phyloP scores from a whole-genome alignment of 2,888 invertebrate genomes.

The Embidobia sp. region DNA sequence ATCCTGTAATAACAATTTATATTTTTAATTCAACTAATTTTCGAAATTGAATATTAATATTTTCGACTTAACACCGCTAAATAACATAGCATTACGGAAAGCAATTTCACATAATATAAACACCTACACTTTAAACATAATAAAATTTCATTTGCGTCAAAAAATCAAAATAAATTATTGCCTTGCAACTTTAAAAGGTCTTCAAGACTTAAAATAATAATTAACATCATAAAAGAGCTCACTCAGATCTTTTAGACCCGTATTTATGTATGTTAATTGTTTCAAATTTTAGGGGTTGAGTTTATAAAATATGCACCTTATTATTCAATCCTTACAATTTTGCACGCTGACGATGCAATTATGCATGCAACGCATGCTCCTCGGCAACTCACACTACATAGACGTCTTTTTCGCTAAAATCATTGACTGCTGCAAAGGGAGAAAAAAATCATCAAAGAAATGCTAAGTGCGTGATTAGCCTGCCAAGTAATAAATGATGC shows the following conservation, averaged over 20 bases:
- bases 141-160: conserved; percentile 44
- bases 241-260: conserved; percentile 23
- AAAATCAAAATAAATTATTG: conserved; percentile 56
- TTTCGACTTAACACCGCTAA: too few relatives aligned
- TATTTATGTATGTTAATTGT: conserved; percentile 65
- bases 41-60: too few relatives aligned
- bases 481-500: conserved; percentile 40
- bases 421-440: conserved; percentile 39
- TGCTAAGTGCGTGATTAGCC: conserved; percentile 60
- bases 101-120: conserved; percentile 2
- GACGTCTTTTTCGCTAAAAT: conserved; percentile 54
- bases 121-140: conserved; percentile 29
- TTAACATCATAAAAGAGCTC: conserved; percentile 50
- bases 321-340: conserved; percentile 63
- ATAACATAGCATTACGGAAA: too few relatives aligned
- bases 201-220: conserved; percentile 45
- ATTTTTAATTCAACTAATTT: background rate
- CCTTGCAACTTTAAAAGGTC: conserved; percentile 16
- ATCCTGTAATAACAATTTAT: background rate
- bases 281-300: conserved; percentile 56
- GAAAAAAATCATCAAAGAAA: conserved; percentile 43
- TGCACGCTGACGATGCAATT: conserved; percentile 62
- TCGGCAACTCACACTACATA: conserved; percentile 43
- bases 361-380: conserved; percentile 61
- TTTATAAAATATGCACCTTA: conserved; percentile 56